Evolutionary conservation across 2,113 vertebrate genomes (phyloP), one percentile per base, ranked within the genome.

Genomic region (Equus przewalskii): DNA sequence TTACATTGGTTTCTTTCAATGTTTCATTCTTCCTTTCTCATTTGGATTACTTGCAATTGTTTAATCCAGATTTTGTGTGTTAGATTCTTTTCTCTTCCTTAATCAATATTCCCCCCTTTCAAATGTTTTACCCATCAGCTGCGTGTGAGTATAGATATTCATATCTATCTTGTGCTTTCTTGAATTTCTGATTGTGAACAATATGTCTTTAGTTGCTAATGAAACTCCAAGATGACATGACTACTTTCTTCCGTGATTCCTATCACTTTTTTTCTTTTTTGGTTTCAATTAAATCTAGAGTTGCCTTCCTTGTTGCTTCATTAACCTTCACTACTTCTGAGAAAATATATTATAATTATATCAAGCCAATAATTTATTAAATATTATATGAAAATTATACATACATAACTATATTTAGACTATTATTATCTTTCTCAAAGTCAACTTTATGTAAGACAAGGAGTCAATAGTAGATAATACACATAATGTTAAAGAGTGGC

Each of bases 1-100:
- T 97, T 15, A 19, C 10, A 26, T 3, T 93, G 44, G 7, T 64
- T 76, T 96, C 75, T 91, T 95, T 76, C 78, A 79, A 21, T 87
- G 22, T 82, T 9, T 72, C 15, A 49, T 85, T 44, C 26, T 54
- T 93, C 44, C 28, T 92, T 90, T 76, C 21, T 86, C 36, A 46
- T 58, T 30, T 36, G 18, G n/a, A 44, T 93, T 82, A 36, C 13
- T 72, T 91, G 21, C 6, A 83, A 56, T 78, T 81, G 13, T 91
- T 93, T 83, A 90, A 95, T 93, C 28, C 41, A 70, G 41, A 90
- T 78, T 83, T 91, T 93, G 7, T 30, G 21, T 44, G 12, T 81
- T 41, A 56, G 28, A 11, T 65, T 70, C 83, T 89, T 54, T 51
- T 75, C 41, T 81, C 58, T 75, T 80, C 62, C 8, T 86, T 70